phyloP scores from a whole-genome alignment of 2,113 vertebrate species.

The Actenoides hombroni region DNA sequence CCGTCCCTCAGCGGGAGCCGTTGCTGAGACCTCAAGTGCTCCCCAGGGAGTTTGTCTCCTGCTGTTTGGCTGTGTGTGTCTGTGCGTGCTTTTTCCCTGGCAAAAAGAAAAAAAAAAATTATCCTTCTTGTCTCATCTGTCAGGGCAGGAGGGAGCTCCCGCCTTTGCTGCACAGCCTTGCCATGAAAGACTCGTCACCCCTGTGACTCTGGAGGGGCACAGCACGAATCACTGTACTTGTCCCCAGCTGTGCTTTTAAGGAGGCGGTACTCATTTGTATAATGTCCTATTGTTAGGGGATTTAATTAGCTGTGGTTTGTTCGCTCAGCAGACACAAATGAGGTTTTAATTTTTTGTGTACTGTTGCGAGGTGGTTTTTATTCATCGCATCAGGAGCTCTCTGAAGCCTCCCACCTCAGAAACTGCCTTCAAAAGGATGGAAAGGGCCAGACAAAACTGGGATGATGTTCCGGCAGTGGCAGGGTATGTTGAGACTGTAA shows the following conservation, averaged over 20 bases:
- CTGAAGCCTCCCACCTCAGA: background rate
- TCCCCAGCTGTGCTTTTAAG: constrained; percentile 50
- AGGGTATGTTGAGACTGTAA: background rate
- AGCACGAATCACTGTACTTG: background rate
- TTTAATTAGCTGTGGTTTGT: constrained; percentile 56
- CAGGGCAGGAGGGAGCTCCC: background rate
- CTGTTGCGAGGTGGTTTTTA: background rate
- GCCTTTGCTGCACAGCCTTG: background rate
- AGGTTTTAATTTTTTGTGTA: constrained; percentile 45
- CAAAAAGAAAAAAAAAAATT: background rate
- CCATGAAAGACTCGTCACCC: background rate
- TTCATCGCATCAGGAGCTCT: background rate
- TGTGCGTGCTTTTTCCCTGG: background rate
- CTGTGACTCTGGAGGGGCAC: background rate
- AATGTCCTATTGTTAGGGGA: constrained; percentile 24
- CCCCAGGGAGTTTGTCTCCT: background rate
- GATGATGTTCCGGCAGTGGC: background rate
- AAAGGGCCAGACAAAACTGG: background rate
- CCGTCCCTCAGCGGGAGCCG: accelerated
- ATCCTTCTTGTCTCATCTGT: background rate
- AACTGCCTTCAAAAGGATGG: background rate
- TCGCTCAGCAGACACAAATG: constrained; percentile 35
- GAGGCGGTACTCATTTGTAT: background rate
- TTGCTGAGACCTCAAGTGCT: background rate
- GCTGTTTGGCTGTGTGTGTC: background rate